These are phyloP conservation scores for Ips nitidus DNA, from an alignment of 1,140 invertebrate species.

Conservation along the genomic window DNA sequence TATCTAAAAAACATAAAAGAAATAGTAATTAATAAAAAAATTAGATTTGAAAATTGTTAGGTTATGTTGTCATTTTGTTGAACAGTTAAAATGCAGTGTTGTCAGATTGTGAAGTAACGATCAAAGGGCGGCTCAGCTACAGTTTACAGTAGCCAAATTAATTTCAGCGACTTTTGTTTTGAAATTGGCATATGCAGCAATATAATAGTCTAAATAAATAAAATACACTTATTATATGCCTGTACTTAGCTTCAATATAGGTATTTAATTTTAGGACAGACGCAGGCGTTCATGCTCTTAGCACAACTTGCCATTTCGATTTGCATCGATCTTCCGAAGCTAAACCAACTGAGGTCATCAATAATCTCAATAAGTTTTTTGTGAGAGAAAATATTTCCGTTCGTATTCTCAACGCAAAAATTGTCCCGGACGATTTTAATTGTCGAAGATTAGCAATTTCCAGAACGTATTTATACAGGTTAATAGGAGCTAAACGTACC, in stretches of 20 bases:
- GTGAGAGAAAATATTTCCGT: slow-evolving; percentile 57
- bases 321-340: slow-evolving; percentile 52
- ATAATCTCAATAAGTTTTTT: slow-evolving; percentile 62
- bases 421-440: slow-evolving; percentile 63
- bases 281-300: slow-evolving; percentile 70
- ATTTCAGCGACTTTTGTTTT: no score
- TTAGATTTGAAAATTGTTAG: slow-evolving; percentile 1
- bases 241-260: neutral
- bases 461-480: slow-evolving; percentile 70
- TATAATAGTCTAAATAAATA: no score
- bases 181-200: no score
- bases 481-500: slow-evolving; percentile 53
- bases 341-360: neutral
- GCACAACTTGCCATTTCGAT: slow-evolving; percentile 65
- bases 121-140: no score
- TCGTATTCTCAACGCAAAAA: slow-evolving; percentile 57
- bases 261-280: slow-evolving; percentile 61
- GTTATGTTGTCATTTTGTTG: no score
- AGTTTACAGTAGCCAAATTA: no score
- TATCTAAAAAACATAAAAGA: no score
- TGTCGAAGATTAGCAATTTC: slow-evolving; percentile 60
- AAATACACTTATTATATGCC: no score
- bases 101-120: no score
- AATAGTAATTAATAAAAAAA: slow-evolving; percentile 7
- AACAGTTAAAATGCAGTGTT: no score